Evolutionary conservation across 2,888 invertebrate species (phyloP).

Genomic region (Frankliniella fusca): DNA sequence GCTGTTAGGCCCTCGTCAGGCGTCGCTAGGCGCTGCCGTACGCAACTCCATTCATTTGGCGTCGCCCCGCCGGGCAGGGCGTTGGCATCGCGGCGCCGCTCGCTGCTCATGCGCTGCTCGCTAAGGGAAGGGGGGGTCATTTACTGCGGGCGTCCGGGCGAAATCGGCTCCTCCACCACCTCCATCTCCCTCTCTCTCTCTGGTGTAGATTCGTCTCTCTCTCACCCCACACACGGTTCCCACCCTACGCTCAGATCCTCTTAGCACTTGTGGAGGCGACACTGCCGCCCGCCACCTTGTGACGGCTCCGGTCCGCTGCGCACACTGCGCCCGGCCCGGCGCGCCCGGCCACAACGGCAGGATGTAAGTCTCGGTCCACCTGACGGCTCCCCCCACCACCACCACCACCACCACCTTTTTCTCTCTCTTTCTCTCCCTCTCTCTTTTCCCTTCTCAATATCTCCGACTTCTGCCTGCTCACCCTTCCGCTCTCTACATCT

Average conservation of each 20-base stretch:
- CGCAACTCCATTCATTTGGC: neutral
- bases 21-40: too few species aligned
- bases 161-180: neutral
- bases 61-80: neutral
- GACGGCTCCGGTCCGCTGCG: neutral
- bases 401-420: too few species aligned
- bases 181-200: neutral
- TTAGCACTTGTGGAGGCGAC: neutral
- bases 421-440: neutral
- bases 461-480: neutral
- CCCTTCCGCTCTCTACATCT: neutral
- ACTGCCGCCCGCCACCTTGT: neutral
- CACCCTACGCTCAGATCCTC: neutral
- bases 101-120: too few species aligned
- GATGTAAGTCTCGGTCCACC: too few species aligned
- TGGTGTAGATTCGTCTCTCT: neutral
- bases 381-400: too few species aligned
- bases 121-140: neutral
- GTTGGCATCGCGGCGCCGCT: neutral
- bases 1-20: too few species aligned
- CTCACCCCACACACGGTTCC: too few species aligned
- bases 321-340: too few species aligned
- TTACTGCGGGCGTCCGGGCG: neutral
- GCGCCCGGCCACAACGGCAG: too few species aligned
- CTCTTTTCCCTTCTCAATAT: neutral